Evolutionary conservation across 2,797 vertebrate species (phyloP).

Genomic region (Esox lucius): DNA sequence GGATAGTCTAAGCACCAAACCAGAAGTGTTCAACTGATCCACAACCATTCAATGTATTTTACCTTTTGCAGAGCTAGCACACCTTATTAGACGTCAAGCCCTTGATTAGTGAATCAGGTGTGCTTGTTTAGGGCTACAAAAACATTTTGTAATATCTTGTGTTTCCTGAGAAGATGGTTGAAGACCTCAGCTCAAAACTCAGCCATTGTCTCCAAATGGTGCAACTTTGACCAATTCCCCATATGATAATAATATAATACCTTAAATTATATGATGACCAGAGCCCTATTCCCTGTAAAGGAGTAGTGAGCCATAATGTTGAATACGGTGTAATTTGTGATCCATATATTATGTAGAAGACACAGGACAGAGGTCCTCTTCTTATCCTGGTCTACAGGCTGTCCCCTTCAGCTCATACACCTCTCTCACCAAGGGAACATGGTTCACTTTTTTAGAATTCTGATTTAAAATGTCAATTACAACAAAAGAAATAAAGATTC

Average conservation of each 20-base stretch:
- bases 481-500: conserved; percentile 70
- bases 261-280: conserved; percentile 15
- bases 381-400: conserved; percentile 45
- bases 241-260: background rate
- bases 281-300: conserved; percentile 33
- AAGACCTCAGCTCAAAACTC: too few relatives aligned
- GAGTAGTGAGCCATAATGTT: conserved; percentile 52
- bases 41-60: too few relatives aligned
- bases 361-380: background rate
- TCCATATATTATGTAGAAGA: background rate
- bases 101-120: too few relatives aligned
- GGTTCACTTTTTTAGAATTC: conserved; percentile 69
- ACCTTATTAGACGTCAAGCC: too few relatives aligned
- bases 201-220: background rate
- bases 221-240: conserved; percentile 8
- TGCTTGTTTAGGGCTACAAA: too few relatives aligned
- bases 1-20: too few relatives aligned
- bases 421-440: conserved; percentile 42
- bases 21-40: too few relatives aligned
- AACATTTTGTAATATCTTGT: too few relatives aligned
- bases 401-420: conserved; percentile 40
- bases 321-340: conserved; percentile 11
- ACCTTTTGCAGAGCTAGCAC: too few relatives aligned
- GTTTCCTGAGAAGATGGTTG: too few relatives aligned
- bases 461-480: conserved; percentile 44